These are phyloP conservation scores for Mesaphorura yosii DNA, from an alignment of 1,140 invertebrate genomes.

Conservation along the genomic window DNA sequence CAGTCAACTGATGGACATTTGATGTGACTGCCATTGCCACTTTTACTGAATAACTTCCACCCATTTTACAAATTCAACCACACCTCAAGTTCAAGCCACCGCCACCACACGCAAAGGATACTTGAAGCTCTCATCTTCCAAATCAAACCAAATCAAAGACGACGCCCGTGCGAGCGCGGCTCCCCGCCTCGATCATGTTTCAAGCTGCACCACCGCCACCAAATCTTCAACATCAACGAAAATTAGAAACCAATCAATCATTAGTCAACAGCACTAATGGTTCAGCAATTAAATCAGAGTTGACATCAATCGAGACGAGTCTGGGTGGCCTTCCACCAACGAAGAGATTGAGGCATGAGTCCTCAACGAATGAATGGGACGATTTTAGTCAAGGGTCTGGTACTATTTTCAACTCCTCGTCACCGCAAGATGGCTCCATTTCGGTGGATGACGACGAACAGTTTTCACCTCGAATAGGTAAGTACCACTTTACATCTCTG, in stretches of 20 bases:
- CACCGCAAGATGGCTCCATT: slow-evolving; percentile 23
- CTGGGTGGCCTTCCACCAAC: slow-evolving; percentile 20
- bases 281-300: slow-evolving; percentile 23
- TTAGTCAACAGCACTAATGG: slow-evolving; percentile 11
- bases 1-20: too few species aligned
- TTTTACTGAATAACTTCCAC: too few species aligned
- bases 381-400: slow-evolving; percentile 22
- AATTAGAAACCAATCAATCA: too few species aligned
- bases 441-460: slow-evolving; percentile 4
- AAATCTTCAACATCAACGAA: too few species aligned
- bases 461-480: slow-evolving; percentile 18
- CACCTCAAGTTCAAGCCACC: too few species aligned
- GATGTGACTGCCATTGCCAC: too few species aligned
- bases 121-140: too few species aligned
- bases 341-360: slow-evolving; percentile 27
- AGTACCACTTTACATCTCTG: not conserved
- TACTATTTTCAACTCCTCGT: slow-evolving; percentile 20
- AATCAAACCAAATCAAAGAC: too few species aligned
- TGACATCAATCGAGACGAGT: not conserved
- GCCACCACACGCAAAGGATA: too few species aligned
- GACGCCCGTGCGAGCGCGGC: too few species aligned
- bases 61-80: too few species aligned
- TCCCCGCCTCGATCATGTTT: slow-evolving; percentile 3
- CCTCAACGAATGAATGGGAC: slow-evolving; percentile 27
- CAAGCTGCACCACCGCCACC: not conserved